Conservation (phyloP, 2,797 vertebrate species). For the Liparis tanakae region DNA sequence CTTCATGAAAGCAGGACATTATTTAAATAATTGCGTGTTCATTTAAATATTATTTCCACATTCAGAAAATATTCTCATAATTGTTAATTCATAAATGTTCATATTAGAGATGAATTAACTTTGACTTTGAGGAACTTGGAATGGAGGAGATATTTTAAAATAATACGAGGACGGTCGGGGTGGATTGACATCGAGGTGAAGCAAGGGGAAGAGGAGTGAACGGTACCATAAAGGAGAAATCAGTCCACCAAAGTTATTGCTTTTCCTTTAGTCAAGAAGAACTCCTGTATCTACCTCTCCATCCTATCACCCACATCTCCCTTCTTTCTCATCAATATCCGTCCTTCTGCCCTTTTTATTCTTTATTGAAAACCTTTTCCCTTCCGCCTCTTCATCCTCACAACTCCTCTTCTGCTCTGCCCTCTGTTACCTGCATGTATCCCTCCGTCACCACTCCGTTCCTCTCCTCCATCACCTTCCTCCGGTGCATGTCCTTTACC, state of each 20-base stretch:
- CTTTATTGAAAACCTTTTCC: conserved; percentile 60
- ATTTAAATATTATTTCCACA: too few relatives aligned
- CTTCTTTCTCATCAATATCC: conserved; percentile 48
- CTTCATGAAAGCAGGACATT: neutral
- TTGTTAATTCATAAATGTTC: too few relatives aligned
- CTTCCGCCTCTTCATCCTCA: conserved; percentile 22
- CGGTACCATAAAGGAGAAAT: conserved; percentile 6
- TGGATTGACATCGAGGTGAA: neutral
- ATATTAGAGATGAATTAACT: neutral
- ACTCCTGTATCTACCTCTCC: conserved; percentile 33
- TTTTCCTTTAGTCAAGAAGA: conserved; percentile 37
- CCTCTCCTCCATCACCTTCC: conserved; percentile 30
- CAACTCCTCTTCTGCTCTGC: conserved; percentile 26
- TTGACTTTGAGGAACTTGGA: neutral
- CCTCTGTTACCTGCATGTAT: conserved; percentile 61
- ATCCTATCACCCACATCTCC: conserved; percentile 52
- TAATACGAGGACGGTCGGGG: neutral
- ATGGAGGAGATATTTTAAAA: conserved; percentile 1
- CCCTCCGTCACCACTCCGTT: conserved; percentile 46
- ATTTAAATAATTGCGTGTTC: neutral
- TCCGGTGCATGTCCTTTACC: conserved; percentile 54
- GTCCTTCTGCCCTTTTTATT: conserved; percentile 39
- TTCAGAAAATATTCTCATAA: too few relatives aligned
- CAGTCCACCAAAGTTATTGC: conserved; percentile 8
- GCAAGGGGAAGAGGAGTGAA: neutral